Conservation (phyloP, 1,140 invertebrate genomes). For the Coenobita brevimanus region DNA sequence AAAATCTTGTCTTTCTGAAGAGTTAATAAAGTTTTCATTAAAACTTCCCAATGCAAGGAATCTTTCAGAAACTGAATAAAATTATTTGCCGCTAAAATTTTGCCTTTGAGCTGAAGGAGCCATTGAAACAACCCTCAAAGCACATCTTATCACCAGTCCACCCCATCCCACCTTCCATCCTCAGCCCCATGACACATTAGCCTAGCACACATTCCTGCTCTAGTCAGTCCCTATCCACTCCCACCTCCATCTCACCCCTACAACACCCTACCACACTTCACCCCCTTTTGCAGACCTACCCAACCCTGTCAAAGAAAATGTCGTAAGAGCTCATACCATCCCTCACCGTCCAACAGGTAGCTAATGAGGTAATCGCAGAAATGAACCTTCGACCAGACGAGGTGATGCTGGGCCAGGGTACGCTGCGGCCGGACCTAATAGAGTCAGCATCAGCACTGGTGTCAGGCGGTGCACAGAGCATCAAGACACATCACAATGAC, state of each 20-base stretch:
- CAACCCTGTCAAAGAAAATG: too few species aligned
- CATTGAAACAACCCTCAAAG: too few species aligned
- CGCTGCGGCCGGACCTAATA: conserved; percentile 96
- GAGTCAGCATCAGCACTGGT: conserved; percentile 94
- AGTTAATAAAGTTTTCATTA: too few species aligned
- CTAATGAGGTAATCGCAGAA: conserved; percentile 87
- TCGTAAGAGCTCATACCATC: too few species aligned
- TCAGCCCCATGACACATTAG: background rate
- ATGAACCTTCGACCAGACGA: conserved; percentile 89
- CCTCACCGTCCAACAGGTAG: conserved; percentile 78
- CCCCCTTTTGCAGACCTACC: background rate
- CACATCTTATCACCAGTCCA: background rate
- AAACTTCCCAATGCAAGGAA: too few species aligned
- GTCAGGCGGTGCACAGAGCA: conserved; percentile 90
- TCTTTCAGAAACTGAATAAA: too few species aligned
- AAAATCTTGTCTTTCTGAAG: too few species aligned
- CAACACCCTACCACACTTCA: background rate
- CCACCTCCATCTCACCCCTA: background rate
- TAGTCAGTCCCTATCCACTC: background rate
- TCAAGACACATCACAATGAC: conserved; percentile 99
- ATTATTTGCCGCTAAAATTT: too few species aligned
- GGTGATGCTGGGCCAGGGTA: conserved; percentile 91
- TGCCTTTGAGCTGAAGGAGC: too few species aligned
- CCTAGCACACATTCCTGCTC: background rate
- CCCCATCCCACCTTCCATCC: background rate